phyloP scores from a whole-genome alignment of 2,888 invertebrate genomes.

The Dascillus cervinus region DNA sequence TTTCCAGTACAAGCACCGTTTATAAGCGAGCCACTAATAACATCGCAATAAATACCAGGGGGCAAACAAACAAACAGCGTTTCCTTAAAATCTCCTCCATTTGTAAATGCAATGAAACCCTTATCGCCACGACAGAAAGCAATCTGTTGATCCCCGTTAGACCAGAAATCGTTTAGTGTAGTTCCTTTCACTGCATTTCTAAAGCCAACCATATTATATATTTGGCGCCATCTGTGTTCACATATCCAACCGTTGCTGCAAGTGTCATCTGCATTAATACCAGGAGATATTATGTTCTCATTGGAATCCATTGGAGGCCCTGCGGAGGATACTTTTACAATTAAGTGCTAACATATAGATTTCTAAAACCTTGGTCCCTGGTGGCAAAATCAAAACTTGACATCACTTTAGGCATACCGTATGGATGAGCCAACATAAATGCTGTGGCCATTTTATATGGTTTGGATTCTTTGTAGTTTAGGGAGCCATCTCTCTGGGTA shows the following conservation, averaged over 20 bases:
- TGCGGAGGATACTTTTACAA: slow-evolving; percentile 45
- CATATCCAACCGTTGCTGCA: slow-evolving; percentile 74
- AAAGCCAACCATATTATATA: slow-evolving; percentile 71
- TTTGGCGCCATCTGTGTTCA: slow-evolving; percentile 79
- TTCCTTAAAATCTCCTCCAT: slow-evolving; percentile 51
- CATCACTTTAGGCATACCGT: slow-evolving; percentile 74
- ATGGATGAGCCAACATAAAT: slow-evolving; percentile 82
- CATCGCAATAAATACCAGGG: slow-evolving; percentile 74
- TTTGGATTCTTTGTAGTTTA: slow-evolving; percentile 60
- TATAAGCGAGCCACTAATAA: slow-evolving; percentile 58
- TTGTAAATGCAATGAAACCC: slow-evolving; percentile 70
- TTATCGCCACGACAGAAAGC: slow-evolving; percentile 69
- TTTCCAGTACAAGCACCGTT: slow-evolving; percentile 55
- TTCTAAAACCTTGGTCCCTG: slow-evolving; percentile 40
- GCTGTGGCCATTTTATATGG: slow-evolving; percentile 71
- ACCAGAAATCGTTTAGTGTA: slow-evolving; percentile 65
- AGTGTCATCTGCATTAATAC: slow-evolving; percentile 53
- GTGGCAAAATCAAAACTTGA: slow-evolving; percentile 69
- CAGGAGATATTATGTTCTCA: slow-evolving; percentile 59
- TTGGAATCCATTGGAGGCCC: slow-evolving; percentile 63
- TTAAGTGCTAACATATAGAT: no score
- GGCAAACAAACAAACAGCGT: slow-evolving; percentile 63
- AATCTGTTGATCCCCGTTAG: slow-evolving; percentile 72
- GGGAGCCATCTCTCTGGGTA: slow-evolving; percentile 57
- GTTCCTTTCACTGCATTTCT: slow-evolving; percentile 59